These are phyloP conservation scores for Cistogaster globosa DNA, from an alignment of 2,888 invertebrate species.

Conservation along the genomic window DNA sequence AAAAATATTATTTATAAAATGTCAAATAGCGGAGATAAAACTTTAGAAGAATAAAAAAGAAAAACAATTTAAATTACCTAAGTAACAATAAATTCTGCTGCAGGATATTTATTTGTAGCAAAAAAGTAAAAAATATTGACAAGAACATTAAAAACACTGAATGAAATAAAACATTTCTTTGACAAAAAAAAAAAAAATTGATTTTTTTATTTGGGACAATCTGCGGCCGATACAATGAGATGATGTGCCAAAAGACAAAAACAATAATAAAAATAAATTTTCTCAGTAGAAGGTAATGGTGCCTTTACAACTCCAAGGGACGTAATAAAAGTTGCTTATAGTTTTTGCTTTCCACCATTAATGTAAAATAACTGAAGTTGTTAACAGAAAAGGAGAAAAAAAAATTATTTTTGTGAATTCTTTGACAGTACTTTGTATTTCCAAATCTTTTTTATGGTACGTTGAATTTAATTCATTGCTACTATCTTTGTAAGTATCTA, in stretches of 20 bases:
- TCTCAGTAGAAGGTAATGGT: background rate
- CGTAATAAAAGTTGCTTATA: background rate
- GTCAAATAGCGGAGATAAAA: slow-evolving; percentile 5
- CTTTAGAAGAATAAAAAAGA: background rate
- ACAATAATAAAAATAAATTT: background rate
- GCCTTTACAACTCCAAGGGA: background rate
- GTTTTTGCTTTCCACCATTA: no score
- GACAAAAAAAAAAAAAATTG: background rate
- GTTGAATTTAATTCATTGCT: no score
- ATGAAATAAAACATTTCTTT: background rate
- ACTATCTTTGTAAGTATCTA: no score
- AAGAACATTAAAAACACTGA: background rate
- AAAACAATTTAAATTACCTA: slow-evolving; percentile 42
- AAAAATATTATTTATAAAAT: slow-evolving; percentile 44
- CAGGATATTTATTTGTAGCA: slow-evolving; percentile 41
- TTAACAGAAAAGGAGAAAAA: no score
- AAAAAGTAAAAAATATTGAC: background rate
- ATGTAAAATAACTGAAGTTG: no score
- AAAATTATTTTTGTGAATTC: no score
- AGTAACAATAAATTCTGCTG: slow-evolving; percentile 55
- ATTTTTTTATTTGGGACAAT: no score
- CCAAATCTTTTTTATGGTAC: no score
- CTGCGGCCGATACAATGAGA: background rate
- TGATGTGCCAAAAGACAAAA: background rate
- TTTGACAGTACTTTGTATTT: no score